Evolutionary conservation across 2,113 vertebrate genomes (phyloP).

Genomic region (Nipponia nippon): DNA sequence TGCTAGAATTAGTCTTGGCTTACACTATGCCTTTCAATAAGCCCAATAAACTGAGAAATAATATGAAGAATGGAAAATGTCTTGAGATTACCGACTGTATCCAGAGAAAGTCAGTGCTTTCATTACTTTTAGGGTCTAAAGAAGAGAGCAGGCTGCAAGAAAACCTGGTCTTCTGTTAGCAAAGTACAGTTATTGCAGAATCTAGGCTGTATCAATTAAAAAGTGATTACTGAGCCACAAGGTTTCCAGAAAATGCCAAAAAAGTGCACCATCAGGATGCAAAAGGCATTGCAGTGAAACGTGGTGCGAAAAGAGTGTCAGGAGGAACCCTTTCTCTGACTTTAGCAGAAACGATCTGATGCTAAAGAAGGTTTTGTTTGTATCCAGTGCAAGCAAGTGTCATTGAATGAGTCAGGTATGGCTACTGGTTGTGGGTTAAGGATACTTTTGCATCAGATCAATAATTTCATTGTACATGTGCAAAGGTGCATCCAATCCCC

Average conservation of each 20-base stretch:
- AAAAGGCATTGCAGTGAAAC: neutral
- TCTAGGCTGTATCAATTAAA: neutral
- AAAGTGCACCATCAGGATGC: neutral
- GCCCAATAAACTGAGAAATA: neutral
- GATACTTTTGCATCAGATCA: slow-evolving; percentile 23
- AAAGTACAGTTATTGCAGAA: neutral
- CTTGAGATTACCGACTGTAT: neutral
- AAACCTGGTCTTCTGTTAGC: neutral
- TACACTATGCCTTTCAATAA: neutral
- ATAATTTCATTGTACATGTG: slow-evolving; percentile 33
- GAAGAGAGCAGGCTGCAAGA: neutral
- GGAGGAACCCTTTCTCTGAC: neutral
- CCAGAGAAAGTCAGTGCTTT: neutral
- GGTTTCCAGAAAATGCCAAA: neutral
- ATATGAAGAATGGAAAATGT: neutral
- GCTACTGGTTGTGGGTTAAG: neutral
- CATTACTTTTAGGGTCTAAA: neutral
- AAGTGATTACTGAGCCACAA: neutral
- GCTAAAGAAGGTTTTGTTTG: neutral
- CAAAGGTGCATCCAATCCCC: slow-evolving; percentile 57
- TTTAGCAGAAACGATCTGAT: neutral
- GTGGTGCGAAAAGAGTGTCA: neutral
- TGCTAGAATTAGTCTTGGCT: neutral
- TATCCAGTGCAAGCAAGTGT: neutral
- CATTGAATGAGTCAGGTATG: neutral